Base-by-base conservation (phyloP, 1,140 invertebrate species). In the Aphelenchoides fujianensis region DNA sequence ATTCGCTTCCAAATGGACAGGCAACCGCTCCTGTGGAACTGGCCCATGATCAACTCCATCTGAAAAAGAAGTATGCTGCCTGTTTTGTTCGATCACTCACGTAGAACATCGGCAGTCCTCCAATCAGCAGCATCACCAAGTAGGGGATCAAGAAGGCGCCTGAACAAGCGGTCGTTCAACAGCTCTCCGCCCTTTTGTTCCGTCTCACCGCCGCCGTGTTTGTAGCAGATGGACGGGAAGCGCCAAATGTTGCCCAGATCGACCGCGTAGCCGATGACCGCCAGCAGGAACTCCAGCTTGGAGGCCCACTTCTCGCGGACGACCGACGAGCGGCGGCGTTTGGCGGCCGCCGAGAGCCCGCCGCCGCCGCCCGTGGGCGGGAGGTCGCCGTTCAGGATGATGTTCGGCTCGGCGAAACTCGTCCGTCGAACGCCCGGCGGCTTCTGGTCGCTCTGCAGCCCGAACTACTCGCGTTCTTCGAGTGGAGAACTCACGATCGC, bases 131-230 rank as follows among this genome's bases (percentile, higher is more conserved):
- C 93, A 96, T 96, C 37, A 94, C 89, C 77, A 92, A 89, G 86
- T 95, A 97, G n/a, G 95, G 94, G 79, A 97, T 95, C 37, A 97
- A 89, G 85, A 97, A 97, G 1, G 94, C 94, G 81, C 94, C 93
- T 96, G 88, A 23, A 89, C 69, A n/a, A n/a, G n/a, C n/a, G n/a
- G n/a, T n/a, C n/a, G n/a, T n/a, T n/a, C n/a, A n/a, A n/a, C n/a
- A n/a, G n/a, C n/a, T n/a, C n/a, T n/a, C n/a, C n/a, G n/a, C n/a
- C 86, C 71, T 78, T n/a, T n/a, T 19, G 3, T 16, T 53, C 1
- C 1, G 30, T 61, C 74, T 68, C 57, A 85, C 84, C 85, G 71
- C 85, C 85, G 2, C 85, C 85, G 73, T 86, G 85, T 72, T 85
- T 87, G 75, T 87, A 88, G 73, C 85, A 87, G 5, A 88, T 79